phyloP scores from a whole-genome alignment of 2,113 vertebrate genomes.

The Columbina picui region DNA sequence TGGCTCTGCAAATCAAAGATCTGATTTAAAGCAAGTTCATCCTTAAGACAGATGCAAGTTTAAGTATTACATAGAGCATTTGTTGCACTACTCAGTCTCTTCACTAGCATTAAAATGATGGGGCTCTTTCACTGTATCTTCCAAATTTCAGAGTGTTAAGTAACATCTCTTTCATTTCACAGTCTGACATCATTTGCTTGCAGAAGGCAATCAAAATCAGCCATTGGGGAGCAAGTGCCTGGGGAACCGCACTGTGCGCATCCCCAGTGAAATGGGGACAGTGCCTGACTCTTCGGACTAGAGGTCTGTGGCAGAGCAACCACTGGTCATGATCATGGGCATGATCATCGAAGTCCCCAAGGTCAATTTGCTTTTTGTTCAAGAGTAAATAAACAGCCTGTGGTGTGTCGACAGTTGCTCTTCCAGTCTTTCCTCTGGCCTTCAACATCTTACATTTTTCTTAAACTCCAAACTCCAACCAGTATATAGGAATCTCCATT shows the following conservation, averaged over 20 bases:
- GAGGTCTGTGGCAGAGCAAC: not conserved
- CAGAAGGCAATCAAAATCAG: not conserved
- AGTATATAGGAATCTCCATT: not conserved
- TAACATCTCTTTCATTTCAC: not conserved
- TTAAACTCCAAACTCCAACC: not conserved
- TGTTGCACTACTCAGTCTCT: not conserved
- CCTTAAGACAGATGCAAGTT: not conserved
- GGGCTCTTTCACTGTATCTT: fast-evolving
- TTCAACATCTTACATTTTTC: not conserved
- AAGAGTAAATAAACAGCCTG: not conserved
- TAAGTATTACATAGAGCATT: not conserved
- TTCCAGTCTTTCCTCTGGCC: not conserved
- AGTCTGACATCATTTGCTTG: not conserved
- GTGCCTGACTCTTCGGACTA: not conserved
- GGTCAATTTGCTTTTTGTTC: not conserved
- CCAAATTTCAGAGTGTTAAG: not conserved
- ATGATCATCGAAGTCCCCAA: not conserved
- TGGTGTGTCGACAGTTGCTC: not conserved
- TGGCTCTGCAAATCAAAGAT: not conserved
- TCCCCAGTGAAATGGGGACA: not conserved
- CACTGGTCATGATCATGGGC: not conserved
- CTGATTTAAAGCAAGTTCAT: not conserved
- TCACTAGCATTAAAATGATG: not conserved
- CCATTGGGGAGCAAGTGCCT: not conserved
- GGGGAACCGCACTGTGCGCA: not conserved